Evolutionary conservation across 2,888 invertebrate species (phyloP).

Genomic region (Globia sparganii): DNA sequence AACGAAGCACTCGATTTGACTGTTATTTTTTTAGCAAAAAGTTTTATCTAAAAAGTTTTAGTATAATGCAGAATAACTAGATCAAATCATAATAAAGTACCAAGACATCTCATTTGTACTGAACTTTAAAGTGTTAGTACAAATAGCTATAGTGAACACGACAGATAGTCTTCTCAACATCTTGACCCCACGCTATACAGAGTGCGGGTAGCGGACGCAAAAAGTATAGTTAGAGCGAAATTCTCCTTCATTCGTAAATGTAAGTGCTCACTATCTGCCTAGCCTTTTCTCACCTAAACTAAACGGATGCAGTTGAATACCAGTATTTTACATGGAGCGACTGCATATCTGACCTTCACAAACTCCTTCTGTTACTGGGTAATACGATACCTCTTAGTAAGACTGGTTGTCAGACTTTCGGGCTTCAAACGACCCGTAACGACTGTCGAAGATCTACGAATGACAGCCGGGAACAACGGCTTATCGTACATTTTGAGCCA

Average conservation of each 20-base stretch:
- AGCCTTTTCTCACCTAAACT: background rate
- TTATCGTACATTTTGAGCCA: background rate
- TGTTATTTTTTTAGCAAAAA: background rate
- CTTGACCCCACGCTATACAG: background rate
- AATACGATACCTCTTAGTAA: background rate
- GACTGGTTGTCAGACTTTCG: background rate
- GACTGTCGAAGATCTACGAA: background rate
- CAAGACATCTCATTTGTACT: slow-evolving; percentile 11
- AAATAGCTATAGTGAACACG: slow-evolving; percentile 7
- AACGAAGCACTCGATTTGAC: background rate
- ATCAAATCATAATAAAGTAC: slow-evolving; percentile 24
- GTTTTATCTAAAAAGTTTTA: too few relatives aligned
- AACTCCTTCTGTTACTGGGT: background rate
- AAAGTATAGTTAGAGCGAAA: background rate
- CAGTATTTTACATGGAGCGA: background rate
- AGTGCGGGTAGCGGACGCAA: background rate
- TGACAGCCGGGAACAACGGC: background rate
- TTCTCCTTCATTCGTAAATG: background rate
- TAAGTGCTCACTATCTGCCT: background rate
- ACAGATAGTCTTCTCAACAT: slow-evolving; percentile 2
- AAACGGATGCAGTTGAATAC: background rate
- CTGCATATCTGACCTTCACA: background rate
- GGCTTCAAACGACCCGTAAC: too few relatives aligned
- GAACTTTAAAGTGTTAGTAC: slow-evolving; percentile 14
- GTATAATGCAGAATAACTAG: background rate